Evolutionary conservation across 2,888 invertebrate genomes (phyloP).

Genomic region (Megastigmus dorsalis): DNA sequence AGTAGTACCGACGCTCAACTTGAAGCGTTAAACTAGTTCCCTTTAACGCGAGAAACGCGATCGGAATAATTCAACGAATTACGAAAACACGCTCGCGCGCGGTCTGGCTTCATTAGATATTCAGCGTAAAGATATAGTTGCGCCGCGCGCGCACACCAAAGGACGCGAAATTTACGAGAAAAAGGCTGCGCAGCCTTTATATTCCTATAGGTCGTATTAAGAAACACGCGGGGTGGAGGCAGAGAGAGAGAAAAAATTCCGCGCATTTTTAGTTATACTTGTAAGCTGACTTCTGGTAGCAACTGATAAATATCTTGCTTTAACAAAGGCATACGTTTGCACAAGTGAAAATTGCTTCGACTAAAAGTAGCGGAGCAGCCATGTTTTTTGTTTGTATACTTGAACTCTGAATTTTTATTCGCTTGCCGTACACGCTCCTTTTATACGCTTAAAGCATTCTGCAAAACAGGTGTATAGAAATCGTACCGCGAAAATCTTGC

Average conservation of each 20-base stretch:
- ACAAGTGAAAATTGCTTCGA: constrained; percentile 19
- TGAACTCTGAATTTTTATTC: constrained; percentile 21
- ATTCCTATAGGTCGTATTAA: constrained; percentile 15
- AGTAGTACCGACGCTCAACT: not conserved
- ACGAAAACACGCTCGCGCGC: constrained; percentile 72
- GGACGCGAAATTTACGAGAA: constrained; percentile 41
- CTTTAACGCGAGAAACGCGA: constrained; percentile 64
- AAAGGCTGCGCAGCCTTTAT: constrained; percentile 24
- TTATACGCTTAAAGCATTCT: no score
- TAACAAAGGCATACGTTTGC: constrained; percentile 24
- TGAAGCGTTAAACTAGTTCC: constrained; percentile 56
- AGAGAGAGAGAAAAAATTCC: not conserved
- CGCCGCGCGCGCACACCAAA: constrained; percentile 56
- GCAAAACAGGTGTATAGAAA: no score
- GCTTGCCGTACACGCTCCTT: no score
- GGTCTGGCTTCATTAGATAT: constrained; percentile 73
- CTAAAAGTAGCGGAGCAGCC: not conserved
- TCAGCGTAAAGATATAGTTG: constrained; percentile 68
- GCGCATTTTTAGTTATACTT: not conserved
- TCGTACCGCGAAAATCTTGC: no score
- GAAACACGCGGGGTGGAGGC: not conserved
- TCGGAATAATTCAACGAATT: constrained; percentile 73
- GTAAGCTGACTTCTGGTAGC: not conserved
- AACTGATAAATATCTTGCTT: constrained; percentile 16
- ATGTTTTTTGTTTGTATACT: no score